phyloP scores from a whole-genome alignment of 2,888 invertebrate genomes.

The Aporophyla lueneburgensis region DNA sequence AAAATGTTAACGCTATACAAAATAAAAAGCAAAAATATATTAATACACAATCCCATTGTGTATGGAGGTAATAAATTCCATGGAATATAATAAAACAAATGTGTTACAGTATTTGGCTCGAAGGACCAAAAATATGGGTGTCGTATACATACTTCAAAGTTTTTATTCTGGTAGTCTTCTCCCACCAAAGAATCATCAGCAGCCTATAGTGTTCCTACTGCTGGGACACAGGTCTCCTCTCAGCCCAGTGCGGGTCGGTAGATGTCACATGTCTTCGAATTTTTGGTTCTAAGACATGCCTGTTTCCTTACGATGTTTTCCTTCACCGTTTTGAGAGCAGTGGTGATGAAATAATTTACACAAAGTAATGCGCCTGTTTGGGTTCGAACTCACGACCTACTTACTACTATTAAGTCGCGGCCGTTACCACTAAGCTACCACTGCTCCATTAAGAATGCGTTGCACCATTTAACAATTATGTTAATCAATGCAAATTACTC shows the following conservation, averaged over 20 bases:
- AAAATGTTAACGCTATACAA: neutral
- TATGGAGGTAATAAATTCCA: constrained; percentile 10
- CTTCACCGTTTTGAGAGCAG: no score
- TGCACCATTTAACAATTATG: neutral
- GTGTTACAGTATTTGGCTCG: constrained; percentile 22
- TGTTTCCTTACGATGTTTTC: no score
- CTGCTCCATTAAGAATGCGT: neutral
- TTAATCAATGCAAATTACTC: neutral
- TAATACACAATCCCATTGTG: constrained; percentile 1
- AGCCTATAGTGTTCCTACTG: no score
- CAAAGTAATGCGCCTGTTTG: no score
- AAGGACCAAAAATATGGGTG: constrained; percentile 21
- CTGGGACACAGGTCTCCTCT: no score
- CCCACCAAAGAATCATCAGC: neutral
- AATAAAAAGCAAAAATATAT: constrained; percentile 8
- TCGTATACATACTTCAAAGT: neutral
- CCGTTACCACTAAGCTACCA: no score
- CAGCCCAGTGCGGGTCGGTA: no score
- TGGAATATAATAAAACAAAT: constrained; percentile 37
- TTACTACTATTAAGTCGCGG: no score
- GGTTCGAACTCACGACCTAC: no score
- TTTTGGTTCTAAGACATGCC: no score
- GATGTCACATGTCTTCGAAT: no score
- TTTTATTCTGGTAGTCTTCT: neutral
- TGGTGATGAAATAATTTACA: no score